Base-by-base conservation (phyloP, 2,113 vertebrate genomes). In the Gobius niger region DNA sequence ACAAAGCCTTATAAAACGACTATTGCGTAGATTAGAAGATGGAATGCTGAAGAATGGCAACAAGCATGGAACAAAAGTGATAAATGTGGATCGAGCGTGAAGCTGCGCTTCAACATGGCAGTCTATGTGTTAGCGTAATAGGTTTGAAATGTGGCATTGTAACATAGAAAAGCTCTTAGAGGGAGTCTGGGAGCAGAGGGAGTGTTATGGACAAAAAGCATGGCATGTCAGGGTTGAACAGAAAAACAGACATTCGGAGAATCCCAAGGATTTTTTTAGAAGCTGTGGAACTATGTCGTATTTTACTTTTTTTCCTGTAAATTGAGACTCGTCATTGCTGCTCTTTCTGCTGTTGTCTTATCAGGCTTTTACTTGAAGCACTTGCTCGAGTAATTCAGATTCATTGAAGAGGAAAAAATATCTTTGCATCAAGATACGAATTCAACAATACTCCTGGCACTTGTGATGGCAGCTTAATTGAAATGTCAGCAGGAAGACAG, bases 381-480 rank as follows among this genome's bases (percentile, higher is more conserved):
- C 13, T 80, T 76, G 68, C 73, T 4, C 1, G 78, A 79, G 77
- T 79, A 74, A 88, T 70, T 82, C 65, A 82, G 73, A 76, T 80
- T 67, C 60, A 72, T 65, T 67, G 72, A 57, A 63, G 41, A 68
- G 72, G 68, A 75, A 81, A 74, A 67, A 65, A 68, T 13, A 78
- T 66, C 67, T 61, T 18, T 7, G 14, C 42, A 60, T 60, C 57
- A n/a, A 79, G 77, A 84, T 72, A 81, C 81, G 81, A 80, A 85
- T 84, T 84, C 85, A 85, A 89, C 78, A 85, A 76, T 75, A 68
- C 63, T 78, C 72, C 51, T 78, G 76, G 59, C 77, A 81, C 73
- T 70, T 64, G 54, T 85, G 87, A 87, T 82, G 74, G 80, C 57
- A 73, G 66, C 88, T 91, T 88, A 85, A 90, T 90, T 88, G 85